phyloP scores from a whole-genome alignment of 2,888 invertebrate species.

The Ephialtes manifestator region DNA sequence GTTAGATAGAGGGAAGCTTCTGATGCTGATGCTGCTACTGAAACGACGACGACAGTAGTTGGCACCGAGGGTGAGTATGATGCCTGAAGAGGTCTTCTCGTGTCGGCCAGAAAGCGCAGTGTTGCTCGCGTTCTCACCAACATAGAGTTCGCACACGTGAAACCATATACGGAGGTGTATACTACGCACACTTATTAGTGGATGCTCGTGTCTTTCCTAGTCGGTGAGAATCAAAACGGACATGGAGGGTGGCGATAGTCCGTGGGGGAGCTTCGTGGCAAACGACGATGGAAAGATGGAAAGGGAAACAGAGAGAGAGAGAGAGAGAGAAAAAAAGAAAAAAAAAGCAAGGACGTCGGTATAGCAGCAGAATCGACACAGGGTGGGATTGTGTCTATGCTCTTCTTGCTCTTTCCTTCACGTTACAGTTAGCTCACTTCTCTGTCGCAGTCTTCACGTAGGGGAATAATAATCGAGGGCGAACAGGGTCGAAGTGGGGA shows the following conservation, averaged over 20 bases:
- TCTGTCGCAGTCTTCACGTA: slow-evolving; percentile 31
- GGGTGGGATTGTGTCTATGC: slow-evolving; percentile 27
- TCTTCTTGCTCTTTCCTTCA: slow-evolving; percentile 57
- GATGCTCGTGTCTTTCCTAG: slow-evolving; percentile 66
- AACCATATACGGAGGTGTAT: slow-evolving; percentile 5
- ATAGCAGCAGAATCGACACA: neutral
- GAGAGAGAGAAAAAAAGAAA: slow-evolving; percentile 27
- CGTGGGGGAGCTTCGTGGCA: slow-evolving; percentile 25
- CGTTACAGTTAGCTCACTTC: slow-evolving; percentile 49
- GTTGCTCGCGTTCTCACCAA: slow-evolving; percentile 22
- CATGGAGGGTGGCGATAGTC: slow-evolving; percentile 42
- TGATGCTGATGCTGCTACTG: slow-evolving; percentile 34
- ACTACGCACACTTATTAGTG: slow-evolving; percentile 70
- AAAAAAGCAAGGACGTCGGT: slow-evolving; percentile 6
- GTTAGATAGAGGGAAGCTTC: slow-evolving; percentile 22
- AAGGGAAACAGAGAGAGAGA: slow-evolving; percentile 14
- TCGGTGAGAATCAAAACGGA: slow-evolving; percentile 55
- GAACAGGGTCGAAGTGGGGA: slow-evolving; percentile 60
- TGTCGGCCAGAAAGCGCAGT: neutral
- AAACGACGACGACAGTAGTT: slow-evolving; percentile 53
- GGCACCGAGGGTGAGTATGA: slow-evolving; percentile 60
- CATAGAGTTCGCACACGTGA: slow-evolving; percentile 11
- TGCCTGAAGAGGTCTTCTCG: slow-evolving; percentile 51
- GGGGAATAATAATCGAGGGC: slow-evolving; percentile 63
- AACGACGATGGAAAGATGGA: slow-evolving; percentile 25